Percentiles rank a stretch among this genome's conserved stretches.
These are phyloP conservation scores for Dendropsophus ebraccatus DNA, from an alignment of 2,113 vertebrate species.

Conservation along the genomic window DNA sequence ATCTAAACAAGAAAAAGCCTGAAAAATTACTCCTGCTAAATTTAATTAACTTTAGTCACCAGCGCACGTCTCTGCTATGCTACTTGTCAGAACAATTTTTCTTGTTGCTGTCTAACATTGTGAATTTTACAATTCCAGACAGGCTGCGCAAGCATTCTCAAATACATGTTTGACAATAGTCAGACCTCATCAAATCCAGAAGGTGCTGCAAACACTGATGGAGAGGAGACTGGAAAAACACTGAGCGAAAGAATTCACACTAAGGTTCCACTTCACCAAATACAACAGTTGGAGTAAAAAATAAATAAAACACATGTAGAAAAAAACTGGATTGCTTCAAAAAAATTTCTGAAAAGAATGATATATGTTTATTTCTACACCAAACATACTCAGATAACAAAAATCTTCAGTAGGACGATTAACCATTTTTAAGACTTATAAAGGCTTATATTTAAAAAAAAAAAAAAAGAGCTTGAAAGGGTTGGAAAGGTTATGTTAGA, in stretches of 20 bases:
- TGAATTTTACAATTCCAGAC: slow-evolving; percentile 41
- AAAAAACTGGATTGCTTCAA: neutral
- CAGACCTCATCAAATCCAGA: slow-evolving; percentile 46
- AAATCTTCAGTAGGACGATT: neutral
- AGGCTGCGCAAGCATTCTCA: slow-evolving; percentile 46
- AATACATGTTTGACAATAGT: slow-evolving; percentile 46
- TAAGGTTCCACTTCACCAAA: neutral
- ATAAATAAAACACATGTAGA: neutral
- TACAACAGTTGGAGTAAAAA: neutral
- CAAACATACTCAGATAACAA: neutral
- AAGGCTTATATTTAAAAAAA: no score
- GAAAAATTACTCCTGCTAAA: slow-evolving; percentile 64
- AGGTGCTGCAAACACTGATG: neutral
- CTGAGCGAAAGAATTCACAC: neutral
- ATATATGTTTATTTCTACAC: neutral
- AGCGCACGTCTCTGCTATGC: slow-evolving; percentile 53
- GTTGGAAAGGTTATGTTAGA: no score
- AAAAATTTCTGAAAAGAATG: neutral
- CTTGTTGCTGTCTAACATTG: slow-evolving; percentile 15
- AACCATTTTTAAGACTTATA: neutral
- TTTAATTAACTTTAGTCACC: slow-evolving; percentile 65
- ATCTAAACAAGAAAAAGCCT: slow-evolving; percentile 52
- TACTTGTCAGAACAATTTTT: slow-evolving; percentile 55
- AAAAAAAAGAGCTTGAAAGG: no score
- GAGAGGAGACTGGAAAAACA: slow-evolving; percentile 3